phyloP scores from a whole-genome alignment of 92 coral and sea anemone species.

The Paragorgia papillata region DNA sequence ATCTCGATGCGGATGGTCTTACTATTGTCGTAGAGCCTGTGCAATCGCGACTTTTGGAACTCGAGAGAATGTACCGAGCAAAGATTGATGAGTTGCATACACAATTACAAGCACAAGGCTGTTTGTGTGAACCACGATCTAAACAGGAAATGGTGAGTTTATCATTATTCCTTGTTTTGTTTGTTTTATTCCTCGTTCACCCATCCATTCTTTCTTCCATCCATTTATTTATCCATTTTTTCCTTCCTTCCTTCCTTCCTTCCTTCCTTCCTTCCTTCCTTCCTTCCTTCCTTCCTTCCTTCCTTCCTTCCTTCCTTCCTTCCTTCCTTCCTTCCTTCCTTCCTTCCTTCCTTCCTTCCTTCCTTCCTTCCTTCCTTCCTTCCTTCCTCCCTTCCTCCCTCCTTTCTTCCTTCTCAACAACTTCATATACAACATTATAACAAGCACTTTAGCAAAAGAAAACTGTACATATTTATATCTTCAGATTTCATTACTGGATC shows the following conservation, averaged over 20 bases:
- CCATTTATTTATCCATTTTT: neutral
- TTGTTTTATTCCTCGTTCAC: slow-evolving; percentile 72
- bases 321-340: neutral
- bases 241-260: neutral
- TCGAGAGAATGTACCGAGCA: slow-evolving; percentile 72
- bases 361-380: neutral
- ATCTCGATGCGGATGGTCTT: slow-evolving; percentile 84
- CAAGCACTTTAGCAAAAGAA: too few relatives aligned
- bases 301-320: neutral
- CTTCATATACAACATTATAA: too few relatives aligned
- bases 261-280: slow-evolving; percentile 2
- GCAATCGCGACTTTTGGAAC: slow-evolving; percentile 81
- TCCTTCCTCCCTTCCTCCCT: neutral
- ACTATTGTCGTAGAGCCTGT: slow-evolving; percentile 70
- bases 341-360: neutral
- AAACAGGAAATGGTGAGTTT: slow-evolving; percentile 9
- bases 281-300: neutral
- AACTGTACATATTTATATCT: too few relatives aligned
- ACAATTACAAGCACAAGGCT: slow-evolving; percentile 54
- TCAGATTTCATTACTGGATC: slow-evolving; percentile 78
- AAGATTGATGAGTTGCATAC: slow-evolving; percentile 65
- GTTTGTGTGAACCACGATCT: slow-evolving; percentile 20
- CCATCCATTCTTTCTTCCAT: slow-evolving; percentile 49
- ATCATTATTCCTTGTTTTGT: neutral
- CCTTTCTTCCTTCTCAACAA: neutral